phyloP scores from a whole-genome alignment of 2,888 invertebrate genomes.

The Pyrgus malvae region DNA sequence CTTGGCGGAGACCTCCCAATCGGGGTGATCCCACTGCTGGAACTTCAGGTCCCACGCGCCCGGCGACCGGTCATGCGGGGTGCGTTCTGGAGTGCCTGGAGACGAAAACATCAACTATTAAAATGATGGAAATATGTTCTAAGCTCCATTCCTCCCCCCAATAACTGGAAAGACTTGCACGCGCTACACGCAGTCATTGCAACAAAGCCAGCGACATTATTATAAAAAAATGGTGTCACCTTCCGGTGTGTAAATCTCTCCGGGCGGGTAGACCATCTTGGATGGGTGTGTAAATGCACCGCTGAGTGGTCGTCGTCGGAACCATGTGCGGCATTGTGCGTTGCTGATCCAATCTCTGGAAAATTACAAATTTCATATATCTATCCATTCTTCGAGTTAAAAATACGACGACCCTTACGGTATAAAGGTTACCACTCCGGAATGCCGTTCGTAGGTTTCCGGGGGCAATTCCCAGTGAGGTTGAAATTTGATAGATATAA shows the following conservation, averaged over 20 bases:
- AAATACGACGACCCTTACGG: no score
- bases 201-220: no score
- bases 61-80: slow-evolving; percentile 67
- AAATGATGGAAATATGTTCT: background rate
- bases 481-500: no score
- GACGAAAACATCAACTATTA: background rate
- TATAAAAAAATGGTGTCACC: background rate
- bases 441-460: no score
- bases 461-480: no score
- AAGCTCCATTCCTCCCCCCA: no score
- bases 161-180: no score
- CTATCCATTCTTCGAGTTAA: no score
- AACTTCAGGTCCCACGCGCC: slow-evolving; percentile 86
- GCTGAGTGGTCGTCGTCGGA: slow-evolving; percentile 90
- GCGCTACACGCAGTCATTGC: no score
- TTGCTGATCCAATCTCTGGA: slow-evolving; percentile 93
- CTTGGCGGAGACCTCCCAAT: slow-evolving; percentile 91
- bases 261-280: slow-evolving; percentile 96
- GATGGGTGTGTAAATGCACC: slow-evolving; percentile 96
- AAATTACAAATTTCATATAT: background rate
- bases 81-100: slow-evolving; percentile 81
- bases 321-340: slow-evolving; percentile 93
- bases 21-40: slow-evolving; percentile 89
- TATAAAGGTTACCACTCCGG: no score
- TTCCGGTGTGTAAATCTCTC: slow-evolving; percentile 88